phyloP scores from a whole-genome alignment of 2,113 vertebrate genomes.

The Ptychochromis oligacanthus region DNA sequence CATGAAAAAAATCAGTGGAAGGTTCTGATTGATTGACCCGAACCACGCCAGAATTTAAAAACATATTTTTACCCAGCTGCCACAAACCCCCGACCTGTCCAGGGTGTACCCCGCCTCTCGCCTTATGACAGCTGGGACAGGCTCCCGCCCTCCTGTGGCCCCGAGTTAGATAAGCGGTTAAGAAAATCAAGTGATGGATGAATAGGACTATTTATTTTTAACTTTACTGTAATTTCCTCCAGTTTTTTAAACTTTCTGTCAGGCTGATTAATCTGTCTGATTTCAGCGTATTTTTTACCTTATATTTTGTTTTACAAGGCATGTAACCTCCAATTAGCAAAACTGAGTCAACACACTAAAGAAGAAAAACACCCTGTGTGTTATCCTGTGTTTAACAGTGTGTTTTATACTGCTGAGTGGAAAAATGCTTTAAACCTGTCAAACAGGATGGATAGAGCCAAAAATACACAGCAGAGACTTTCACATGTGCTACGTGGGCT shows the following conservation, averaged over 20 bases:
- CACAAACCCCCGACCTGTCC: not conserved
- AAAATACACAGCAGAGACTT: constrained; percentile 16
- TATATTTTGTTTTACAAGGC: not conserved
- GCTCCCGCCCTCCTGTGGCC: not conserved
- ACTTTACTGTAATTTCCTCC: not conserved
- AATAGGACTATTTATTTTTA: not conserved
- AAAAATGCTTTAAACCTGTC: constrained; percentile 28
- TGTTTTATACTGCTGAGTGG: constrained; percentile 15
- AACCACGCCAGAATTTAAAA: not conserved
- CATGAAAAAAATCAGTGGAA: not conserved
- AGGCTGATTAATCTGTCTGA: not conserved
- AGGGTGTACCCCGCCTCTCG: too few relatives aligned
- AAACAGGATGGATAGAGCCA: not conserved
- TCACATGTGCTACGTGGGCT: constrained; percentile 37
- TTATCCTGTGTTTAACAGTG: not conserved
- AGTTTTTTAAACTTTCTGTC: not conserved
- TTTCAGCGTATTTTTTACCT: not conserved
- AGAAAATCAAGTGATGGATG: not conserved
- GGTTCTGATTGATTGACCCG: not conserved
- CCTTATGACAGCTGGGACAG: not conserved
- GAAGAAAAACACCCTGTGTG: not conserved
- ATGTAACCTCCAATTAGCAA: not conserved
- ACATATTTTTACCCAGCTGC: not conserved
- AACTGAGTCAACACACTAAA: not conserved
- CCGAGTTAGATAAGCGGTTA: not conserved